Evolutionary conservation across 2,888 invertebrate genomes (phyloP).

Genomic region (Elgonia sp.): DNA sequence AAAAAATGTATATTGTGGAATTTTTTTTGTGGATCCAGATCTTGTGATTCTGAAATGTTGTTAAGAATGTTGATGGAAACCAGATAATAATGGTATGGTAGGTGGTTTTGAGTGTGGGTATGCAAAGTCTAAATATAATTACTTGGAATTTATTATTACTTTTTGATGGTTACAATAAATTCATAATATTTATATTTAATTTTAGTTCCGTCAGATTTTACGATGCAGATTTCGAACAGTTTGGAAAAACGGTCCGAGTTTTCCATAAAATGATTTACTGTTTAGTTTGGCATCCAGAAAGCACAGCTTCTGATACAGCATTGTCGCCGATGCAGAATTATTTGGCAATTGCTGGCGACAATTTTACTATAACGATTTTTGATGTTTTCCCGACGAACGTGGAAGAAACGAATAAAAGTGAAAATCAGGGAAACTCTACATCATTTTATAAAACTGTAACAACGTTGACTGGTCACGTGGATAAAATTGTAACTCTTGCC

Average conservation of each 20-base stretch:
- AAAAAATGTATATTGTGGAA: too few relatives aligned
- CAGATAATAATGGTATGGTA: too few relatives aligned
- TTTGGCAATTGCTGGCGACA: constrained; percentile 89
- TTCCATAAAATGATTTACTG: constrained; percentile 90
- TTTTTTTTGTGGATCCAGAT: too few relatives aligned
- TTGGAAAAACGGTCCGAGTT: constrained; percentile 86
- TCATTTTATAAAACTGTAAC: constrained; percentile 83
- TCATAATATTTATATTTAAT: constrained; percentile 18
- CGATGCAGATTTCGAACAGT: constrained; percentile 77
- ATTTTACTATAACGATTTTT: constrained; percentile 87
- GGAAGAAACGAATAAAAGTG: neutral
- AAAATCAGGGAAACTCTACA: constrained; percentile 17
- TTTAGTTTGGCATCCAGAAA: constrained; percentile 92
- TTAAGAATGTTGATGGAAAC: too few relatives aligned
- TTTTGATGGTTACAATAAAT: too few relatives aligned
- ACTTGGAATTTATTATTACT: too few relatives aligned
- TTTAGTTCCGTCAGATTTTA: constrained; percentile 82
- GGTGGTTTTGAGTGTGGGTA: too few relatives aligned
- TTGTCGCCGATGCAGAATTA: constrained; percentile 89
- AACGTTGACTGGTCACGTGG: constrained; percentile 88
- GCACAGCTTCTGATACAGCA: constrained; percentile 88
- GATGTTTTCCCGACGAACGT: constrained; percentile 82
- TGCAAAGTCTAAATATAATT: too few relatives aligned
- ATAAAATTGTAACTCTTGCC: constrained; percentile 88
- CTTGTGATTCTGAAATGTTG: too few relatives aligned